Percentiles rank a stretch among this genome's conserved stretches.
These are phyloP conservation scores for Calypte anna DNA, from an alignment of 2,113 vertebrate species.

Conservation along the genomic window DNA sequence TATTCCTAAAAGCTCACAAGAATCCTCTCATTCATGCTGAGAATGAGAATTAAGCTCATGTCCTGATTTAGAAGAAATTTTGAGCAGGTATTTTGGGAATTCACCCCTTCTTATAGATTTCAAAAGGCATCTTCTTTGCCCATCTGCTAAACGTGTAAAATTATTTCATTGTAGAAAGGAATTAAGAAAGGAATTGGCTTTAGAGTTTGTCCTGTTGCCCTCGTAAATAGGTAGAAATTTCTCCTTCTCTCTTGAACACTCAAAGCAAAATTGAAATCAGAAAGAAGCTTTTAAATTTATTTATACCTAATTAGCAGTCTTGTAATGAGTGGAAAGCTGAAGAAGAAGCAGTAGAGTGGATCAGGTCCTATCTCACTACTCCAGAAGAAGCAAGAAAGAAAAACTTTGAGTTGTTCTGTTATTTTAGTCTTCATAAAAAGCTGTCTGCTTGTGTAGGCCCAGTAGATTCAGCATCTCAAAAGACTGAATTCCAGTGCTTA, in stretches of 20 bases:
- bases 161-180: neutral
- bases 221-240: fast-evolving
- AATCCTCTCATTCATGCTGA: neutral
- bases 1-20: neutral
- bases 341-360: neutral
- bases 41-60: neutral
- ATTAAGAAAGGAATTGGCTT: neutral
- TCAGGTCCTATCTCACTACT: neutral
- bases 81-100: neutral
- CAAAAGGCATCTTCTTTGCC: neutral
- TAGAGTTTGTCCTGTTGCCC: neutral
- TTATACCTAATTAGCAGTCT: neutral
- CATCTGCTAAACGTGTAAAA: neutral
- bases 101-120: neutral
- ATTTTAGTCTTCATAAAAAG: neutral
- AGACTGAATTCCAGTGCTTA: fast-evolving
- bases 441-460: neutral
- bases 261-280: neutral
- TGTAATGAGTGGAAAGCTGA: neutral
- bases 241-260: neutral
- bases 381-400: neutral
- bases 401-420: neutral
- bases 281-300: neutral
- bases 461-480: neutral
- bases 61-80: neutral